Percentiles rank a stretch among this genome's conserved stretches.
phyloP scores from a whole-genome alignment of 2,113 vertebrate genomes.

The Sander vitreus region DNA sequence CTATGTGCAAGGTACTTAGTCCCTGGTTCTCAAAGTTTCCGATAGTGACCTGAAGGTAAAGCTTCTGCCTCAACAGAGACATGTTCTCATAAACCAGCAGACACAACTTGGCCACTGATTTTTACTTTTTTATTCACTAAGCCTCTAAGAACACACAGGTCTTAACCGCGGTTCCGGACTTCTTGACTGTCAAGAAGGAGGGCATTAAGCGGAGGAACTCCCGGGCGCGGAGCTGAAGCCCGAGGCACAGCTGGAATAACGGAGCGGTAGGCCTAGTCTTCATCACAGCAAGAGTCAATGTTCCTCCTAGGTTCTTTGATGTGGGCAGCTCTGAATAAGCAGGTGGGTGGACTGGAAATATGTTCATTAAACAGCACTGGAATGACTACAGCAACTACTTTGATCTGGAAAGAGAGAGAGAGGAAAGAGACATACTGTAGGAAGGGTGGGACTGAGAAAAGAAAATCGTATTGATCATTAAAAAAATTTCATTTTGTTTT shows the following conservation, averaged over 20 bases:
- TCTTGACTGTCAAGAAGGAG: background rate
- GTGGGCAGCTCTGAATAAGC: conserved; percentile 71
- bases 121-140: background rate
- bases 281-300: conserved; percentile 65
- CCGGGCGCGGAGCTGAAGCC: conserved; percentile 2
- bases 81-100: background rate
- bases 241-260: conserved; percentile 39
- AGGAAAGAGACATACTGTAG: background rate
- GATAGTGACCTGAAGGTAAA: background rate
- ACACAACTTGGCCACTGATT: background rate
- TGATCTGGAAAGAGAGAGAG: conserved; percentile 55
- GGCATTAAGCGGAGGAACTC: conserved; percentile 1
- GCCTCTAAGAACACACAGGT: background rate
- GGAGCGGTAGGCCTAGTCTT: conserved; percentile 36
- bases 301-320: conserved; percentile 70
- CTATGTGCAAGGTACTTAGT: background rate
- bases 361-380: conserved; percentile 74
- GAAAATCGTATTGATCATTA: conserved; percentile 44
- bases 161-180: background rate
- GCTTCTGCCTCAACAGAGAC: background rate
- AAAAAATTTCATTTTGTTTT: conserved; percentile 43
- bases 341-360: conserved; percentile 75
- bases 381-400: conserved; percentile 61
- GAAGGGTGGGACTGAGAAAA: conserved; percentile 7
- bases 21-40: background rate